Conservation (phyloP, 2,888 invertebrate species). For the Clunio marinus region DNA sequence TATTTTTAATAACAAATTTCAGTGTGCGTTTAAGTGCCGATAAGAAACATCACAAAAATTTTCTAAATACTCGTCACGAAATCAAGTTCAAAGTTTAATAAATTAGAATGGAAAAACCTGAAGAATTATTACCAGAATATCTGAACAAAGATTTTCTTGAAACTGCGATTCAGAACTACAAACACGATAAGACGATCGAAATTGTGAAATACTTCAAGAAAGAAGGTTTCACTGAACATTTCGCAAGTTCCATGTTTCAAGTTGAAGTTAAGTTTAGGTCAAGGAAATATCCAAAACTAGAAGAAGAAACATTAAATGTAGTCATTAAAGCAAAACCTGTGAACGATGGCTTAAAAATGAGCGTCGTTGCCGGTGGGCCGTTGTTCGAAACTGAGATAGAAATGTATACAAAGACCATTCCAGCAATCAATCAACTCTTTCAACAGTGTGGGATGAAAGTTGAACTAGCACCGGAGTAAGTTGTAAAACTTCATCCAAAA, state of each 20-base stretch:
- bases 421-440: conserved; percentile 13
- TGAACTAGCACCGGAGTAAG: conserved; percentile 19
- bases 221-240: conserved; percentile 10
- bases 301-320: neutral
- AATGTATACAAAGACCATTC: neutral
- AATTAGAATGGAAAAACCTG: neutral
- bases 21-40: too few species aligned
- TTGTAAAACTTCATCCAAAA: too few species aligned
- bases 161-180: conserved; percentile 3
- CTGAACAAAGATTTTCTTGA: neutral
- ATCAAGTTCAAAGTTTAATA: neutral
- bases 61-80: too few species aligned
- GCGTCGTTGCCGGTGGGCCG: conserved; percentile 6
- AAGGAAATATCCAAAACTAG: neutral
- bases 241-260: conserved; percentile 16
- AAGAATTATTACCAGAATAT: neutral
- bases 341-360: neutral
- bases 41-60: too few species aligned
- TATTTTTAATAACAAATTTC: too few species aligned
- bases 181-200: conserved; percentile 20
- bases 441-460: conserved; percentile 11
- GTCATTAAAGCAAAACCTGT: conserved; percentile 22
- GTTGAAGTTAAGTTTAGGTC: neutral
- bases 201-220: neutral
- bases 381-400: conserved; percentile 20